A percentile compares a stretch with the other conserved stretches of the same genome.
Conservation (phyloP, 2,113 vertebrate genomes). For the Lasiurus cinereus region DNA sequence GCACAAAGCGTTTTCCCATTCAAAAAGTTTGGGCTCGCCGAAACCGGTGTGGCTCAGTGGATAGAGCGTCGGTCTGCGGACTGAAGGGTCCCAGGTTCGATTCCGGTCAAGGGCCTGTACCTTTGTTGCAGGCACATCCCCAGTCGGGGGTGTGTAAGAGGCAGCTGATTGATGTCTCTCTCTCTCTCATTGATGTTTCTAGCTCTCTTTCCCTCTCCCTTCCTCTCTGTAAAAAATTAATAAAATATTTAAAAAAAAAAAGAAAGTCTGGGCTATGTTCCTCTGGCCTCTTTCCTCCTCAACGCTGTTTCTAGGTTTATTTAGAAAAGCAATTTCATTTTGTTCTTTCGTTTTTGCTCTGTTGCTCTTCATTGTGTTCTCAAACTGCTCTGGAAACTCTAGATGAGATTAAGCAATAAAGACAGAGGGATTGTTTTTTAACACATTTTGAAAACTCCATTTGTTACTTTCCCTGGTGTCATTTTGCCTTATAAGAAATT, state of each 20-base stretch:
- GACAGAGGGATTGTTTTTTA: not conserved
- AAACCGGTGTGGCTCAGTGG: no score
- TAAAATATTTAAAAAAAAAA: no score
- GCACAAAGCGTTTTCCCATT: not conserved
- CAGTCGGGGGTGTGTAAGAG: no score
- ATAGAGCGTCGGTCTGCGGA: no score
- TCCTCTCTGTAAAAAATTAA: no score
- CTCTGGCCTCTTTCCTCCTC: not conserved
- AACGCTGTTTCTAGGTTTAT: not conserved
- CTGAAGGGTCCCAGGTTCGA: no score
- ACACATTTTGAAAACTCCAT: not conserved
- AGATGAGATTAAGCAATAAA: not conserved
- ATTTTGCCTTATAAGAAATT: constrained; percentile 17
- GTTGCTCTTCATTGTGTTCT: not conserved
- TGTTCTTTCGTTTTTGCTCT: not conserved
- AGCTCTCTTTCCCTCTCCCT: no score
- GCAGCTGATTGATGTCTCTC: no score
- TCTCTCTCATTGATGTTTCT: no score
- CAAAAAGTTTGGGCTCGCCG: not conserved
- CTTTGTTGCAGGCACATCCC: no score
- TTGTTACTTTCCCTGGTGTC: not conserved
- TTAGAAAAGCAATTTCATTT: not conserved
- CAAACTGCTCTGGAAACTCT: not conserved
- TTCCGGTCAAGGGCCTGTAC: no score
- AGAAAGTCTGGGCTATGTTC: not conserved